phyloP scores from a whole-genome alignment of 2,113 vertebrate genomes.

The Copsychus sechellarum region DNA sequence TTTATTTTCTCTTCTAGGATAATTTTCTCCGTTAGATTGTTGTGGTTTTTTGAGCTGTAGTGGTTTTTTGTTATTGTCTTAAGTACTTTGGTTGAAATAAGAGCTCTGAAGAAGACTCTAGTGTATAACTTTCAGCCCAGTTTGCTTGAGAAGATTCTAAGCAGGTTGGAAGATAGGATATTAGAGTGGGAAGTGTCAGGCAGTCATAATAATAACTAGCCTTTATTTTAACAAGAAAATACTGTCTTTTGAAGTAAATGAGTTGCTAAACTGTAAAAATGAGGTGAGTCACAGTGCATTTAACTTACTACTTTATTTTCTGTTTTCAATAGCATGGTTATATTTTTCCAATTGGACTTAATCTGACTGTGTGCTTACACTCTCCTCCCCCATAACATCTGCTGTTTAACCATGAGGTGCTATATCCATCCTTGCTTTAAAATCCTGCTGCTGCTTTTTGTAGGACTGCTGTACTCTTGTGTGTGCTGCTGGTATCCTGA shows the following conservation, averaged over 20 bases:
- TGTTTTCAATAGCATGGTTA: not conserved
- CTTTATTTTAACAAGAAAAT: not conserved
- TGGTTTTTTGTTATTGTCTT: not conserved
- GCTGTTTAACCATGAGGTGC: constrained; percentile 22
- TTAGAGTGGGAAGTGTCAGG: not conserved
- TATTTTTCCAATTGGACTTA: constrained; percentile 30
- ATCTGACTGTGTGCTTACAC: constrained; percentile 1
- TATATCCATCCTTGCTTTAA: not conserved
- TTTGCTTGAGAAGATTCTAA: not conserved
- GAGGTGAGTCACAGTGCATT: not conserved
- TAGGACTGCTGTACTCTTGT: not conserved
- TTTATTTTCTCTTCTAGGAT: not conserved
- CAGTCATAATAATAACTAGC: not conserved
- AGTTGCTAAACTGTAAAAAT: not conserved
- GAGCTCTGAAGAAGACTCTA: not conserved
- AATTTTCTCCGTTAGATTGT: not conserved
- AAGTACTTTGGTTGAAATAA: not conserved
- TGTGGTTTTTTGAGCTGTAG: not conserved
- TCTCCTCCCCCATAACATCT: constrained; percentile 44
- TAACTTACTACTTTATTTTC: not conserved
- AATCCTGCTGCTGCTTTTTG: constrained; percentile 16
- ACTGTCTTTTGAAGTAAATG: not conserved
- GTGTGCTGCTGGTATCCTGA: not conserved
- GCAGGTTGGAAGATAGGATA: not conserved
- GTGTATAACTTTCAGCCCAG: not conserved